These are phyloP conservation scores for Scopus umbretta DNA, from an alignment of 2,113 vertebrate species.

Conservation along the genomic window DNA sequence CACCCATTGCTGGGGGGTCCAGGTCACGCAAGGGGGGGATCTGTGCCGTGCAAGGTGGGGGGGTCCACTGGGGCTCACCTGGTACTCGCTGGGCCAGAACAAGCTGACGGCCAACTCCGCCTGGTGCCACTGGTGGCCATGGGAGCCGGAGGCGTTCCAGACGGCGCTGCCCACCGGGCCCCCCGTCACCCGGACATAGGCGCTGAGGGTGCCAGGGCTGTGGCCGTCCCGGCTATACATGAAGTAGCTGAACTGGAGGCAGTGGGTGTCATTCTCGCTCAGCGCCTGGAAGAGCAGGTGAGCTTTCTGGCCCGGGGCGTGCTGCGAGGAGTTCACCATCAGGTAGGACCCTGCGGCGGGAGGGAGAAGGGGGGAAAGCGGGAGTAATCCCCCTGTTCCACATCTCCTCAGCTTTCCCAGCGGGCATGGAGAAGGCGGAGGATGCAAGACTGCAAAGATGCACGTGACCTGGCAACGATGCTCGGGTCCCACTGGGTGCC, in stretches of 20 bases:
- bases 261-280: conserved; percentile 97
- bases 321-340: conserved; percentile 95
- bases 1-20: accelerated
- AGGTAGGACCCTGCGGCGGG: conserved; percentile 85
- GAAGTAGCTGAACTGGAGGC: conserved; percentile 97
- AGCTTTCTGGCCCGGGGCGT: conserved; percentile 84
- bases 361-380: background rate
- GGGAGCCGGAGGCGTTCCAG: conserved; percentile 88
- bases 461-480: accelerated
- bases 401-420: background rate
- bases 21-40: accelerated
- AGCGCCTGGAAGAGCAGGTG: conserved; percentile 89
- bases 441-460: background rate
- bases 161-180: conserved; percentile 86
- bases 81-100: conserved; percentile 97
- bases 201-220: conserved; percentile 86
- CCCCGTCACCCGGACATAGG: conserved; percentile 88
- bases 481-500: background rate
- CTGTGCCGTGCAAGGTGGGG: accelerated
- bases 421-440: background rate
- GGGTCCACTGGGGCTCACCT: conserved; percentile 73
- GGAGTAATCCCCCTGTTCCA: background rate
- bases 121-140: conserved; percentile 92
- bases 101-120: conserved; percentile 95
- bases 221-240: conserved; percentile 90